Percentiles rank a stretch among this genome's conserved stretches.
phyloP scores from a whole-genome alignment of 2,797 vertebrate species.

The Schizopygopsis malacanthus region DNA sequence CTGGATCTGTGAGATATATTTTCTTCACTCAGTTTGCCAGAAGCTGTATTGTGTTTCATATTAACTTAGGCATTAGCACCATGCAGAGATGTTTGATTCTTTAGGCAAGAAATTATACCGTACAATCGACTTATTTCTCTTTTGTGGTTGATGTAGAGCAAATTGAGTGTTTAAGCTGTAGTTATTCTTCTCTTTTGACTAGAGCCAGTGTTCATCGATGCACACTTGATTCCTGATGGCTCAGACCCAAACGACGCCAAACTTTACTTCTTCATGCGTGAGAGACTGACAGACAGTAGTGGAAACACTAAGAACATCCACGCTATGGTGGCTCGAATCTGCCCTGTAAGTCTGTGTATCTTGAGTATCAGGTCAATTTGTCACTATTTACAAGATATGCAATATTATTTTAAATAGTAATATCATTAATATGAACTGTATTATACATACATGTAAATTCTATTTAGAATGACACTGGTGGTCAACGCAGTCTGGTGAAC shows the following conservation, averaged over 20 bases:
- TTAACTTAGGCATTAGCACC: constrained; percentile 14
- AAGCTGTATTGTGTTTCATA: neutral
- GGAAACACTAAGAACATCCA: constrained; percentile 95
- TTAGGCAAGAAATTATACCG: neutral
- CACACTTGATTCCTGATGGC: constrained; percentile 94
- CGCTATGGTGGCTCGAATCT: constrained; percentile 96
- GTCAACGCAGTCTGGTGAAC: constrained; percentile 96
- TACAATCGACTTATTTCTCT: neutral
- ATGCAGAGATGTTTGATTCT: neutral
- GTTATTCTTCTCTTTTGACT: constrained; percentile 54
- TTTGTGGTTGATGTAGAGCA: constrained; percentile 1
- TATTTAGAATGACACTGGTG: constrained; percentile 89
- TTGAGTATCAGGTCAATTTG: constrained; percentile 4
- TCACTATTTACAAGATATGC: neutral
- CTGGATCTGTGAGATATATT: neutral
- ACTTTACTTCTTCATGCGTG: constrained; percentile 96
- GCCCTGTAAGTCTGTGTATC: constrained; percentile 84
- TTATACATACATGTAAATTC: neutral
- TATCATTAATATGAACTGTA: neutral
- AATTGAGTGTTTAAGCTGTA: constrained; percentile 11
- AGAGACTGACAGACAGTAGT: constrained; percentile 91
- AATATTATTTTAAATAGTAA: neutral
- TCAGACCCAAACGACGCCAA: constrained; percentile 94
- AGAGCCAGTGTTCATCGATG: constrained; percentile 97
- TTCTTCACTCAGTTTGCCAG: neutral